These are phyloP conservation scores for human DNA, from an alignment of 2,113 vertebrate genomes.

Conservation along the genomic window DNA sequence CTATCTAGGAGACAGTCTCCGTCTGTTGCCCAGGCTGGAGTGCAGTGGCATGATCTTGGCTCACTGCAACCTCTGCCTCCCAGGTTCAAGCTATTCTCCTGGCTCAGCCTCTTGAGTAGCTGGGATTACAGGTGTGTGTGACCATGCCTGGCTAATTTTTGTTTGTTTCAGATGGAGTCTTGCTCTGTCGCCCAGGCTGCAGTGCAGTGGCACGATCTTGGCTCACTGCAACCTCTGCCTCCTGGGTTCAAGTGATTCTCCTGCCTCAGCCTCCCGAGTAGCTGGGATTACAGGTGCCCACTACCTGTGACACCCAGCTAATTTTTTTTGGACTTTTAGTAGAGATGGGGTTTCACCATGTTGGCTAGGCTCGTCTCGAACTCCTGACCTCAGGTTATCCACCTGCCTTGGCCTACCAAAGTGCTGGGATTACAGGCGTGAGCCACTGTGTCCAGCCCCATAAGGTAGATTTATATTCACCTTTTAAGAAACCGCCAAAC, in stretches of 20 bases:
- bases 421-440: neutral
- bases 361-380: neutral
- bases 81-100: too few species aligned
- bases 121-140: too few species aligned
- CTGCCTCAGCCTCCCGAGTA: neutral
- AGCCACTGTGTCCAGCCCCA: accelerated
- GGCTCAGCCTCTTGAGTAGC: too few species aligned
- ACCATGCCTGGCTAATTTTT: too few species aligned
- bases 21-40: too few species aligned
- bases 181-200: neutral
- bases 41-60: too few species aligned
- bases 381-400: neutral
- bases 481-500: neutral
- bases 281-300: neutral
- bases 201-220: too few species aligned
- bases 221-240: neutral
- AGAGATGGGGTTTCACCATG: neutral
- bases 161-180: neutral
- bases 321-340: neutral
- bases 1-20: too few species aligned
- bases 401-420: neutral
- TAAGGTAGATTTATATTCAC: neutral
- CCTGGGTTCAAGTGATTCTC: neutral
- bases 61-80: too few species aligned
- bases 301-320: neutral